Base-by-base conservation (phyloP, 2,888 invertebrate genomes). In the Graphium colonna region DNA sequence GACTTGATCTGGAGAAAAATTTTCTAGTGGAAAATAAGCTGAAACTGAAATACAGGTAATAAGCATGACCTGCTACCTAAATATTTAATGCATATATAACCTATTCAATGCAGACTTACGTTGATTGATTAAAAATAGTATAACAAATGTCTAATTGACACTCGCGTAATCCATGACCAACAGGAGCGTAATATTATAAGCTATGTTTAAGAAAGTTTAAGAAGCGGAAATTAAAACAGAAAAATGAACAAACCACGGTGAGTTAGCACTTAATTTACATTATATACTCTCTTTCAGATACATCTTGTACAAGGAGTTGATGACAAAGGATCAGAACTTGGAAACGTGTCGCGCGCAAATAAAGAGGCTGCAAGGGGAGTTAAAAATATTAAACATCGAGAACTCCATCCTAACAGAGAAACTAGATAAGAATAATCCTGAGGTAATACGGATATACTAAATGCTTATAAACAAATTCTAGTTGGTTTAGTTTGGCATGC, bases 311-410 rank as follows among this genome's bases (percentile, higher is more conserved):
- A 92, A 92, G 66, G 92, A 93, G 64, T 68, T 93, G 56, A 83
- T 93, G 74, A 90, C 90, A 36, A 93, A 93, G 63, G 93, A 94
- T 62, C 91, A 92, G 61, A 90, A 91, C 12, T 78, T 93, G 59
- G 93, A 93, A 65, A 90, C 86, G 5, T 88, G 93, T 38, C 91
- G 93, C 52, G 88, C 91, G 46, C 92, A 93, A 73, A 80, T 94
- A 58, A 90, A 90, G 63, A 82, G 91, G 41, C 79, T 94, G 45
- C 93, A 93, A 63, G 90, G 91, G 42, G 93, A 94, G 73, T 80
- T 94, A 76, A 91, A 92, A 70, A 76, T 93, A 67, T 86, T 93
- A 64, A 86, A 89, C 54, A 91, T 91, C 62, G 93, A 94, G 65
- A 94, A 94, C 69, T 70, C 75, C 15, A 68, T 91, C 47, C 80